A percentile compares a stretch with the other conserved stretches of the same genome.
Conservation (phyloP, 2,797 vertebrate species). For the Enoplosus armatus region DNA sequence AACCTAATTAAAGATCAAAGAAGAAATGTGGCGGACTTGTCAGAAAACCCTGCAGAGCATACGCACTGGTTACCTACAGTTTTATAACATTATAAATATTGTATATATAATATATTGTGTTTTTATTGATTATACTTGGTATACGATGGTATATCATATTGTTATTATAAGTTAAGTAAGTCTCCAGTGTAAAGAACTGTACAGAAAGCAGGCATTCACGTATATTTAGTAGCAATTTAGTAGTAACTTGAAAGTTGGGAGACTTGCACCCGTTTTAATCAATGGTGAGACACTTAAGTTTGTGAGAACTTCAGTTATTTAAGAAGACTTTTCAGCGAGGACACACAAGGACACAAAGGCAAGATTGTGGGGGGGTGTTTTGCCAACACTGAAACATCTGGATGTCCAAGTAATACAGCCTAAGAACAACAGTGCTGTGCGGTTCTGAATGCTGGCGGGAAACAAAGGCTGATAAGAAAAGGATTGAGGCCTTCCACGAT, state of each 20-base stretch:
- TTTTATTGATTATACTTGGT: background rate
- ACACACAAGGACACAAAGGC: background rate
- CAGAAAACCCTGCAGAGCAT: background rate
- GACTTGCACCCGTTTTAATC: background rate
- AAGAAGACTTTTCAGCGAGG: background rate
- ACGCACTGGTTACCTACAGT: background rate
- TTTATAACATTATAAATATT: background rate
- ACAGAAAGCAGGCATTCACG: background rate
- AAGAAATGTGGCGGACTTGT: background rate
- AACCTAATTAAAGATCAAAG: conserved; percentile 42
- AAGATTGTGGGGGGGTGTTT: background rate
- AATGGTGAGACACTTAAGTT: background rate
- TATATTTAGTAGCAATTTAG: background rate
- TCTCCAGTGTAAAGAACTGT: too few relatives aligned
- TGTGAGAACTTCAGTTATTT: background rate
- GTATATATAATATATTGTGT: background rate
- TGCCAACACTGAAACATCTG: background rate
- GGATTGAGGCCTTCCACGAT: background rate
- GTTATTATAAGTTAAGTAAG: background rate
- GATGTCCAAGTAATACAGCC: background rate
- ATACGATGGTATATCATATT: too few relatives aligned
- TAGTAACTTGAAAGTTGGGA: background rate
- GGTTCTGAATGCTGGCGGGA: background rate
- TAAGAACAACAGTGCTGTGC: background rate
- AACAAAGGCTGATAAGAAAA: background rate